A percentile compares a stretch with the other conserved stretches of the same genome.
Evolutionary conservation across 1,140 invertebrate genomes (phyloP).

Genomic region (Pseudomyrmex pallidus): DNA sequence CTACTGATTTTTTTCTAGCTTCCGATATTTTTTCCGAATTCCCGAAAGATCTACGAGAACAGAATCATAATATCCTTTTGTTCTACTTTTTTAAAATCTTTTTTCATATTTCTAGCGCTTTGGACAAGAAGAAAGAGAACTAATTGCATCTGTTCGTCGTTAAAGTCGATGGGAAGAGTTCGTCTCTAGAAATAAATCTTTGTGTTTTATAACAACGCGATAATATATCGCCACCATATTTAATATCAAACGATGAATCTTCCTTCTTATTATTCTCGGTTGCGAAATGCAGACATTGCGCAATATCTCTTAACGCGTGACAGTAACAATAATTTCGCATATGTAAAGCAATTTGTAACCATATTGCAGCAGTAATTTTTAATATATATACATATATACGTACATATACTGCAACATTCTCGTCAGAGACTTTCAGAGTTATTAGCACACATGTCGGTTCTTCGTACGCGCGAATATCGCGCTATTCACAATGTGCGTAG

Average conservation of each 20-base stretch:
- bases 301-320: slow-evolving; percentile 5
- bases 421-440: slow-evolving; percentile 10
- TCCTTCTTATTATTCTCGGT: slow-evolving; percentile 30
- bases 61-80: no score
- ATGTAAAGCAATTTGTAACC: slow-evolving; percentile 24
- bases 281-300: slow-evolving; percentile 24
- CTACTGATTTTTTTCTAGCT: no score
- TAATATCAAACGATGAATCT: slow-evolving; percentile 25
- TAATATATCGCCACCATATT: background rate
- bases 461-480: background rate
- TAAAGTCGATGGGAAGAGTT: background rate
- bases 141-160: background rate
- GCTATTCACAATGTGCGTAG: slow-evolving; percentile 8
- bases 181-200: background rate
- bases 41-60: no score
- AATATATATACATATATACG: background rate
- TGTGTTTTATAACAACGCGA: background rate
- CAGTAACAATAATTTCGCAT: slow-evolving; percentile 20
- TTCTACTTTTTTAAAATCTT: no score
- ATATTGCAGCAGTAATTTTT: slow-evolving; percentile 4
- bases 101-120: background rate
- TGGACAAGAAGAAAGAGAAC: background rate
- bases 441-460: background rate
- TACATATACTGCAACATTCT: slow-evolving; percentile 7
- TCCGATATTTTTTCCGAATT: no score